Base-by-base conservation (phyloP, 2,797 vertebrate species). In the Phalanger gymnotis region DNA sequence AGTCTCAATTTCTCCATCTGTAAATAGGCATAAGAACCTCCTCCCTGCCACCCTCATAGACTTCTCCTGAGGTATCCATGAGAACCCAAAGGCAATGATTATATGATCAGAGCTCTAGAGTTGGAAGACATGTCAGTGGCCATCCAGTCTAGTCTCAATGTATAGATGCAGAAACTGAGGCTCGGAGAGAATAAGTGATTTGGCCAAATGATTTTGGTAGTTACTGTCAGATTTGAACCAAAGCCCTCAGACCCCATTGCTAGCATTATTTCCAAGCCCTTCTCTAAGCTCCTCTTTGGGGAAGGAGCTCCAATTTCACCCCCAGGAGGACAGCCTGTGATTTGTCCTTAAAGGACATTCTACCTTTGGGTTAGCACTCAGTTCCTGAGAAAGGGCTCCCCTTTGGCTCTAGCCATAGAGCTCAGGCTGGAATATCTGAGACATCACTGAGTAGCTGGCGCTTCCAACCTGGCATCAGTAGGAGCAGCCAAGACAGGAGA, bases 291-390 rank as follows among this genome's bases (percentile, higher is more conserved):
- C 53, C 34, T 93, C 27, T 52, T 81, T 14, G 11, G 58, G 90
- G 31, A 54, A n/a, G 89, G 30, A 94, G 92, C 92, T 90, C 34
- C 58, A 94, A 27, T 81, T 90, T 95, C 52, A 56, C 55, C 31
- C 54, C 52, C 40, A 0, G 19, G 66, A 93, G 27, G 51, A 52
- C 52, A 87, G 6, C 56, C 57, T 53, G 61, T 92, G 57, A 40
- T 91, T 93, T 93, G 90, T 87, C 90, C 92, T 92, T 54, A 13
- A 87, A 94, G 54, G 51, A 66, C 94, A 81, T 96, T 91, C 54
- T 94, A 66, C 91, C 90, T 87, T 51, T 51, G 40, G 66, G 22
- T 87, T 10, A 87, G 73, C 40, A 87, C 73, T 87, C 22, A 87
- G 73, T 87, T 51, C 25, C 10, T 51, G 73, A 87, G 40, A 87